Evolutionary conservation across 2,797 vertebrate species (phyloP).

Genomic region (Sebastes taczanowskii): DNA sequence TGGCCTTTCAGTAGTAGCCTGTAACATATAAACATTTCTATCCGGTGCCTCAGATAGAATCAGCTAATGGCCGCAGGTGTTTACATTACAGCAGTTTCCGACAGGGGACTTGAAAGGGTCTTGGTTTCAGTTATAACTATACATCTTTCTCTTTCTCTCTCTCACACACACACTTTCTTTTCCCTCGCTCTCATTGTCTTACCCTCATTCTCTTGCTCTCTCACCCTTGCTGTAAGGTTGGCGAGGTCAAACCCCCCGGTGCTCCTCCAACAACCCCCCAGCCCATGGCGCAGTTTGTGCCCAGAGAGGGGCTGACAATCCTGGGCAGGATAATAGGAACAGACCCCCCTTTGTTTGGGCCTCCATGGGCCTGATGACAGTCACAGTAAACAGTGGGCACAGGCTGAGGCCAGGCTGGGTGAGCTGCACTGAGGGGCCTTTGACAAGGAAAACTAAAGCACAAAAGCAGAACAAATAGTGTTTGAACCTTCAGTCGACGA

Average conservation of each 20-base stretch:
- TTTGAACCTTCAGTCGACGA: slow-evolving; percentile 41
- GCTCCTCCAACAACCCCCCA: slow-evolving; percentile 49
- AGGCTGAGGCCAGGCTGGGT: slow-evolving; percentile 86
- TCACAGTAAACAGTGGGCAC: slow-evolving; percentile 89
- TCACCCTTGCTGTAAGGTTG: slow-evolving; percentile 45
- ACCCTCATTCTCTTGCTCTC: slow-evolving; percentile 32
- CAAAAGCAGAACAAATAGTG: slow-evolving; percentile 54
- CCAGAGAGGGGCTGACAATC: slow-evolving; percentile 83
- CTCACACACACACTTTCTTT: slow-evolving; percentile 18
- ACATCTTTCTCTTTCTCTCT: slow-evolving; percentile 51
- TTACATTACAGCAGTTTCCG: slow-evolving; percentile 78
- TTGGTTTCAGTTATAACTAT: slow-evolving; percentile 68
- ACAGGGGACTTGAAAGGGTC: slow-evolving; percentile 76
- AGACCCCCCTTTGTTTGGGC: slow-evolving; percentile 93
- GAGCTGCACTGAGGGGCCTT: slow-evolving; percentile 87
- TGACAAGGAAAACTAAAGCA: slow-evolving; percentile 85
- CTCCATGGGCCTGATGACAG: slow-evolving; percentile 92
- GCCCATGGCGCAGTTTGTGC: slow-evolving; percentile 64
- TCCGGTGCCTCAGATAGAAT: slow-evolving; percentile 78
- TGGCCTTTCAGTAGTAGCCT: slow-evolving; percentile 77
- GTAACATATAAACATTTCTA: slow-evolving; percentile 81
- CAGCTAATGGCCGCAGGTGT: slow-evolving; percentile 82
- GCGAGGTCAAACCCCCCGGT: slow-evolving; percentile 61
- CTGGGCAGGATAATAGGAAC: slow-evolving; percentile 91
- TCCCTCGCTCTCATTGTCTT: slow-evolving; percentile 26